Conservation (phyloP, 2,888 invertebrate species). For the Proisotoma minuta region DNA sequence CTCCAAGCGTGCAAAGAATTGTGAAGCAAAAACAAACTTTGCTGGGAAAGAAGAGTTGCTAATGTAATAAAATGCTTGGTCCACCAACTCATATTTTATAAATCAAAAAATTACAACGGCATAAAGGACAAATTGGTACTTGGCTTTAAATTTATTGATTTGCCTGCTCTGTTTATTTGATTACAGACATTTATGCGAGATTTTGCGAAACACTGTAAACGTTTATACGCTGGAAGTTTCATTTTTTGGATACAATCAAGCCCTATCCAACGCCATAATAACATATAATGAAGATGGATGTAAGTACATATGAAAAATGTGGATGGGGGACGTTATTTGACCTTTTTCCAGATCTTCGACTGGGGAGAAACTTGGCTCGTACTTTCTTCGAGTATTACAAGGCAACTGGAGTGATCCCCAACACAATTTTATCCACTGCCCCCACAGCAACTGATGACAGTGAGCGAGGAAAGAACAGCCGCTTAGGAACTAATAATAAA, state of each 20-base stretch:
- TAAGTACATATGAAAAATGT: conserved; percentile 62
- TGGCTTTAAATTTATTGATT: too few relatives aligned
- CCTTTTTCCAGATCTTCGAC: conserved; percentile 62
- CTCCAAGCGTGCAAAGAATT: not conserved
- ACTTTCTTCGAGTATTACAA: conserved; percentile 77
- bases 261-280: conserved; percentile 62
- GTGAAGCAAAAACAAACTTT: not conserved
- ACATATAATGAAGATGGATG: conserved; percentile 93
- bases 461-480: conserved; percentile 49
- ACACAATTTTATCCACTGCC: conserved; percentile 51
- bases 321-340: not conserved
- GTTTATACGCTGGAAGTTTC: conserved; percentile 88
- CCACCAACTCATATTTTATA: too few relatives aligned
- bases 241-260: conserved; percentile 77
- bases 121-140: too few relatives aligned
- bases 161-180: too few relatives aligned
- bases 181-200: conserved; percentile 61
- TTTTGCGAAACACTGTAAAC: conserved; percentile 72
- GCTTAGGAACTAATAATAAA: conserved; percentile 14
- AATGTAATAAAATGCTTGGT: too few relatives aligned
- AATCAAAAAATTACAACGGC: too few relatives aligned
- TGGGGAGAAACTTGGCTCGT: conserved; percentile 70
- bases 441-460: conserved; percentile 53
- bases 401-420: conserved; percentile 64
- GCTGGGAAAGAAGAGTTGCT: too few relatives aligned